phyloP scores from a whole-genome alignment of 2,888 invertebrate genomes.

The Artemia sp. region DNA sequence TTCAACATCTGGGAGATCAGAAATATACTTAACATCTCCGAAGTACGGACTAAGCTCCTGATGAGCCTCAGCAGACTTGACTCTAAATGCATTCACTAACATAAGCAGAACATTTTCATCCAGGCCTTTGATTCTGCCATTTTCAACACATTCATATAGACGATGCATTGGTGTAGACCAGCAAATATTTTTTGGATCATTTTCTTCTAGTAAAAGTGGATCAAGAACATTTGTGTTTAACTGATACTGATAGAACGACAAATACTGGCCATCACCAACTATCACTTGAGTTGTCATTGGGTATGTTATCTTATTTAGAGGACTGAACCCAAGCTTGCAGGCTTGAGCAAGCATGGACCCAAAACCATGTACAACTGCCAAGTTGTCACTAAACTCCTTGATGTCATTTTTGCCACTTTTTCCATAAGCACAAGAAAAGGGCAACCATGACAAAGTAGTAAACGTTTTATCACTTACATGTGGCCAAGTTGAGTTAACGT shows the following conservation, averaged over 20 bases:
- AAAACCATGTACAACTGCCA: constrained; percentile 60
- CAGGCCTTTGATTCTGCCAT: constrained; percentile 35
- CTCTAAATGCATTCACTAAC: constrained; percentile 55
- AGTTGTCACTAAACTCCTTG: constrained; percentile 44
- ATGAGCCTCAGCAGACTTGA: constrained; percentile 44
- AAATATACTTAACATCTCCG: constrained; percentile 38
- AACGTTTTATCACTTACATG: constrained; percentile 53
- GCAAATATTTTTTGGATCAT: constrained; percentile 57
- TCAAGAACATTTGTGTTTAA: constrained; percentile 63
- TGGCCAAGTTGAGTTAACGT: constrained; percentile 69
- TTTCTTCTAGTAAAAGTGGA: constrained; percentile 41
- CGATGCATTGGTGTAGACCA: constrained; percentile 54
- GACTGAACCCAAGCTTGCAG: constrained; percentile 66
- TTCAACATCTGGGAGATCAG: constrained; percentile 42
- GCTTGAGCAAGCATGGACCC: constrained; percentile 63
- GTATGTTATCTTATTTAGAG: constrained; percentile 73
- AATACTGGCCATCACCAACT: constrained; percentile 67
- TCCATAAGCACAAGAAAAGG: constrained; percentile 42
- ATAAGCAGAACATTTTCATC: constrained; percentile 58
- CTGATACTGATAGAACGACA: constrained; percentile 78
- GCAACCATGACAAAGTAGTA: constrained; percentile 56
- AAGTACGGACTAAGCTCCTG: constrained; percentile 56
- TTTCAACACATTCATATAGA: constrained; percentile 53
- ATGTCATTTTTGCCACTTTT: constrained; percentile 36
- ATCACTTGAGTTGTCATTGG: constrained; percentile 75